A percentile compares a stretch with the other conserved stretches of the same genome.
These are phyloP conservation scores for Drosophila rubida DNA, from an alignment of 2,888 invertebrate species.

Conservation along the genomic window DNA sequence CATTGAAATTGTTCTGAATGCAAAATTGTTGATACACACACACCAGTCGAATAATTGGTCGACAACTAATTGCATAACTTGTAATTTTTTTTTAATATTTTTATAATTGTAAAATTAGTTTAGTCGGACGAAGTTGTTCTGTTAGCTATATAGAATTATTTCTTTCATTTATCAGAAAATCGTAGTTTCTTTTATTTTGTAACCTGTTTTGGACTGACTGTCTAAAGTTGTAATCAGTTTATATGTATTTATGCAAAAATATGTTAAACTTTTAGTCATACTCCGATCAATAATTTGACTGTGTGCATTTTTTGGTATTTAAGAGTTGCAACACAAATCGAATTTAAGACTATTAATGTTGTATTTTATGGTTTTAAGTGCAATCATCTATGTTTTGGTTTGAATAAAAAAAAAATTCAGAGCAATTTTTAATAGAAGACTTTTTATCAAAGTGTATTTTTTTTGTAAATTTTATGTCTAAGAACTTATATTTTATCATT, in stretches of 20 bases:
- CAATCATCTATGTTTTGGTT: constrained; percentile 41
- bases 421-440: constrained; percentile 59
- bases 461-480: constrained; percentile 40
- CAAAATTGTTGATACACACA: constrained; percentile 63
- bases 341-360: constrained; percentile 41
- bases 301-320: constrained; percentile 29
- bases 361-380: constrained; percentile 63
- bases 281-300: constrained; percentile 18
- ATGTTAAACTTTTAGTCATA: neutral
- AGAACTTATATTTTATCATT: constrained; percentile 34
- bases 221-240: neutral
- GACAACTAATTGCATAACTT: constrained; percentile 4
- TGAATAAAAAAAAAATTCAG: constrained; percentile 57
- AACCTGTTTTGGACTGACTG: neutral
- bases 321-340: constrained; percentile 28
- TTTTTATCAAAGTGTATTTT: constrained; percentile 12
- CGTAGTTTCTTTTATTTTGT: neutral
- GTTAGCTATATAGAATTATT: neutral
- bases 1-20: constrained; percentile 84
- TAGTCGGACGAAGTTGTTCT: neutral
- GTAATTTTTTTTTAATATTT: neutral
- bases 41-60: constrained; percentile 39
- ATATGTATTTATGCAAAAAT: neutral
- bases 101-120: neutral
- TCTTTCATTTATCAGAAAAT: neutral